Conservation (phyloP, 2,888 invertebrate species). For the Colostygia pectinataria region DNA sequence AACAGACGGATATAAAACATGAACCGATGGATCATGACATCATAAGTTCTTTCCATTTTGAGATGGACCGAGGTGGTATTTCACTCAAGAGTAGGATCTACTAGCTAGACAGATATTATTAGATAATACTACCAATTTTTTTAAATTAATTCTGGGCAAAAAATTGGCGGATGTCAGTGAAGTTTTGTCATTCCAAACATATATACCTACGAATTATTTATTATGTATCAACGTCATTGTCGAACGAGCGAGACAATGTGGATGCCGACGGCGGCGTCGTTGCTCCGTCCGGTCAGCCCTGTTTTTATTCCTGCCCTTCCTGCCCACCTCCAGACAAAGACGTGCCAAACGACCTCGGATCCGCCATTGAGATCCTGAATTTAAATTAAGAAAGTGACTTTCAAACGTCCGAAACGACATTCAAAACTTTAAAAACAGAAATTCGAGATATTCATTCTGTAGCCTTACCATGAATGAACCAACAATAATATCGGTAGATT, state of each 20-base stretch:
- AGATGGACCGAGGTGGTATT: no score
- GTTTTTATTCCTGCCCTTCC: slow-evolving; percentile 34
- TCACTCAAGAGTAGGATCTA: no score
- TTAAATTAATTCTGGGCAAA: no score
- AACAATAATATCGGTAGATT: slow-evolving; percentile 2
- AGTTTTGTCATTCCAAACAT: slow-evolving; percentile 22
- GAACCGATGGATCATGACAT: no score
- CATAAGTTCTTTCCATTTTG: no score
- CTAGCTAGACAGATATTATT: no score
- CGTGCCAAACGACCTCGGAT: slow-evolving; percentile 22
- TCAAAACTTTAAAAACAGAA: slow-evolving; percentile 22
- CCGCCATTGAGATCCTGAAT: slow-evolving; percentile 25
- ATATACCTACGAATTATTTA: slow-evolving; percentile 7
- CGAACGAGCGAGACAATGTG: slow-evolving; percentile 27
- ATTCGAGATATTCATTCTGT: slow-evolving; percentile 2
- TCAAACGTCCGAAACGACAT: slow-evolving; percentile 30
- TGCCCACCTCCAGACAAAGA: slow-evolving; percentile 29
- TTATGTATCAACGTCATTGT: slow-evolving; percentile 6
- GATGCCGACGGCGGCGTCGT: slow-evolving; percentile 9
- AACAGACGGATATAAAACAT: no score
- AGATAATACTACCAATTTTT: no score
- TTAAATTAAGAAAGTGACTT: slow-evolving; percentile 37
- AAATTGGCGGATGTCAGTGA: slow-evolving; percentile 20
- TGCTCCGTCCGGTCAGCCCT: slow-evolving; percentile 25
- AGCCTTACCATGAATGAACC: neutral